Conservation (phyloP, 2,113 vertebrate genomes). For the Sorex fumeus region DNA sequence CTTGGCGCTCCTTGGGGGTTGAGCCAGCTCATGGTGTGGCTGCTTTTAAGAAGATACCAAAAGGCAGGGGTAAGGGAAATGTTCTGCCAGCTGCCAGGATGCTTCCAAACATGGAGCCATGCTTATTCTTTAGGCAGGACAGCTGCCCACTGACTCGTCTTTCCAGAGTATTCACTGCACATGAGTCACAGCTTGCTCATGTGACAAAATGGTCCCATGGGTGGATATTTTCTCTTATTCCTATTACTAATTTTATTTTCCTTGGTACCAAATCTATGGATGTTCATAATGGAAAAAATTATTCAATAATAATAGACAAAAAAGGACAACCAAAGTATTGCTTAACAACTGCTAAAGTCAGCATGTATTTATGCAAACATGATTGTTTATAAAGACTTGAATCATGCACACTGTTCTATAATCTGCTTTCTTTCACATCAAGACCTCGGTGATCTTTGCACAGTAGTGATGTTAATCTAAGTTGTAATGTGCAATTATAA, state of each 20-base stretch:
- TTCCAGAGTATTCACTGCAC: neutral
- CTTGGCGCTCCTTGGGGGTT: neutral
- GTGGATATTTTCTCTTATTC: too few relatives aligned
- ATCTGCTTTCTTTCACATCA: constrained; percentile 51
- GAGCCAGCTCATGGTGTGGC: neutral
- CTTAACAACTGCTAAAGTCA: constrained; percentile 14
- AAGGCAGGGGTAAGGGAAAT: neutral
- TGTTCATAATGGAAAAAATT: constrained; percentile 26
- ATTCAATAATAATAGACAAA: constrained; percentile 57
- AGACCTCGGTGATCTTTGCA: neutral
- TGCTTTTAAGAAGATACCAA: neutral
- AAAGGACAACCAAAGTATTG: constrained; percentile 41
- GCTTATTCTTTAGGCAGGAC: neutral
- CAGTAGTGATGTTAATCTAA: constrained; percentile 32
- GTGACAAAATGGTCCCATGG: neutral
- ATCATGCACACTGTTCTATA: neutral
- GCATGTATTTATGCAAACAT: neutral
- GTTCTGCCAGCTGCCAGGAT: neutral
- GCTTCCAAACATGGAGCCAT: neutral
- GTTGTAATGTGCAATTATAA: constrained; percentile 53
- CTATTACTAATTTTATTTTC: too few relatives aligned
- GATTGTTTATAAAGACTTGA: neutral
- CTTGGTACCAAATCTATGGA: neutral
- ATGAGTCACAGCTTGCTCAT: constrained; percentile 1
- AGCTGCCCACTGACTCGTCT: neutral